phyloP scores from a whole-genome alignment of 2,888 invertebrate genomes.

The Lithosia quadra region DNA sequence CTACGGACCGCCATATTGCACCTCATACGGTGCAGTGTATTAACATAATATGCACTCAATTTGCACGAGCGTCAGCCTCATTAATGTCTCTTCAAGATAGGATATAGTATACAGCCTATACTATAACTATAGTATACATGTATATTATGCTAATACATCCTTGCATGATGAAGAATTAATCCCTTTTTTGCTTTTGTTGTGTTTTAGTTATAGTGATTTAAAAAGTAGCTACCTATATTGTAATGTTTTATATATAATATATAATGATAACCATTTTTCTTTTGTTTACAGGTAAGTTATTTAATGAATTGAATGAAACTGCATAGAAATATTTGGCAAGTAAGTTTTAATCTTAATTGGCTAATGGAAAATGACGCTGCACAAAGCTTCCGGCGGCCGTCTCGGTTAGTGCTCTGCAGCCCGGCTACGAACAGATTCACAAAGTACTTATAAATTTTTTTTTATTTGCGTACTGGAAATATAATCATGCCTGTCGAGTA shows the following conservation, averaged over 20 bases:
- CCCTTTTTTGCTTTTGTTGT: too few species aligned
- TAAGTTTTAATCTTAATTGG: not conserved
- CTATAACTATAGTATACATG: too few species aligned
- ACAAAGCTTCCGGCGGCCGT: not conserved
- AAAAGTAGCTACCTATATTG: too few species aligned
- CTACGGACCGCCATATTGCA: not conserved
- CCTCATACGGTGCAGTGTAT: not conserved
- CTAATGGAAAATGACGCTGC: not conserved
- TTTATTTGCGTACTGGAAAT: too few species aligned
- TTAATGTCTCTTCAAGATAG: not conserved
- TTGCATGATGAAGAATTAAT: too few species aligned
- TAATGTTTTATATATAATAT: not conserved
- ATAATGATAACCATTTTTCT: not conserved
- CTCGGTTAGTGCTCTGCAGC: not conserved
- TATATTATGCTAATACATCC: too few species aligned
- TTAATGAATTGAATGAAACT: not conserved
- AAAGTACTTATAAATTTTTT: too few species aligned
- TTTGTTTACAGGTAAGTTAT: not conserved
- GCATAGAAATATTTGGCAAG: not conserved
- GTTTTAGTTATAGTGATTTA: too few species aligned
- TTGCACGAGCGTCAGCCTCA: not conserved
- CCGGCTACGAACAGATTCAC: not conserved
- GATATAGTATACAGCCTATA: too few species aligned
- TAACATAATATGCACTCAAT: constrained; percentile 11
- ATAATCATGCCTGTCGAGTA: too few species aligned